Evolutionary conservation across 1,140 invertebrate species (phyloP).

Genomic region (Probaryconus sp.): DNA sequence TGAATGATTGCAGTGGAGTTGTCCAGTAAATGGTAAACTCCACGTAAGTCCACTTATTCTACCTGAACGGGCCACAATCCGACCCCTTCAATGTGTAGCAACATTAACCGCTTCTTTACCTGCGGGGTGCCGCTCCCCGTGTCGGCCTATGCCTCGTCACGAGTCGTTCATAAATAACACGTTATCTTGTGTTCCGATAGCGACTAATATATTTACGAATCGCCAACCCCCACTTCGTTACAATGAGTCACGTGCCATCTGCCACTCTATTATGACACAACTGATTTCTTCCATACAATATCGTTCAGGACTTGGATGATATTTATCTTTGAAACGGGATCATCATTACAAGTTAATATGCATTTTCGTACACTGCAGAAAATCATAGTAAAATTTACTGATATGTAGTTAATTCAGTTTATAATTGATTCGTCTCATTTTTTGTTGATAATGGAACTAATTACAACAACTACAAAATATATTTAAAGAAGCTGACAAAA

Average conservation of each 20-base stretch:
- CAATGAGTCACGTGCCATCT: conserved; percentile 78
- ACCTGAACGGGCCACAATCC: conserved; percentile 63
- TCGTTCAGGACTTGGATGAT: conserved; percentile 22
- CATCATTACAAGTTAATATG: neutral
- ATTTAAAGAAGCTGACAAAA: no score
- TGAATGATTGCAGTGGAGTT: conserved; percentile 42
- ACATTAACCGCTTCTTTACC: conserved; percentile 67
- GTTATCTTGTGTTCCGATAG: conserved; percentile 73
- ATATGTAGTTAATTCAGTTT: no score
- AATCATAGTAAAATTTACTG: no score
- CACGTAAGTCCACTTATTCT: conserved; percentile 70
- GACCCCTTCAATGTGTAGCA: conserved; percentile 58
- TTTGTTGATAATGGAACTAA: no score
- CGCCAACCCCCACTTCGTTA: conserved; percentile 25
- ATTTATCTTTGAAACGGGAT: conserved; percentile 28
- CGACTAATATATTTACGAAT: conserved; percentile 77
- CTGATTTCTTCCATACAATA: conserved; percentile 51
- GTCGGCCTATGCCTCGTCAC: conserved; percentile 65
- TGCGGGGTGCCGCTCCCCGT: conserved; percentile 39
- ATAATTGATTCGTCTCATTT: no score
- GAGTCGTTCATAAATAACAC: conserved; percentile 71
- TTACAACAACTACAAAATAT: no score
- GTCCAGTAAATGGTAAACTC: conserved; percentile 31
- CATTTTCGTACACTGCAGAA: neutral
- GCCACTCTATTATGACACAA: conserved; percentile 73